These are phyloP conservation scores for Gibbula magus DNA, from an alignment of 2,888 invertebrate genomes.

Conservation along the genomic window DNA sequence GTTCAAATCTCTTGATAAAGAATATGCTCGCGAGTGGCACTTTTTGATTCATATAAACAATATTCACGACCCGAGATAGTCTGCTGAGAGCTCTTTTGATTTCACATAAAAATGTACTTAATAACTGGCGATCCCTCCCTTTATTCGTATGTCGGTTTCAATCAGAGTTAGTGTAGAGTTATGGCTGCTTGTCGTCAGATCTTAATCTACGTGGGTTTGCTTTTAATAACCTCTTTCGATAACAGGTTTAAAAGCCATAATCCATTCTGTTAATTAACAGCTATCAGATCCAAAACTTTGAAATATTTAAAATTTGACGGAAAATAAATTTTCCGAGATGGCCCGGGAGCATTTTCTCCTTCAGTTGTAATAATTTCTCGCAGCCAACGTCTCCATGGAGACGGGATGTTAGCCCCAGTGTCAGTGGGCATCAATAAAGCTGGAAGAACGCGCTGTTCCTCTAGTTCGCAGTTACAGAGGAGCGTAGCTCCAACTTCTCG, in stretches of 20 bases:
- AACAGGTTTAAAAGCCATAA: neutral
- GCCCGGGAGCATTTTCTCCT: neutral
- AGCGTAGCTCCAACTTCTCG: neutral
- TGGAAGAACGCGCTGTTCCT: neutral
- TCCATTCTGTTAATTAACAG: neutral
- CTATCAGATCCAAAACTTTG: neutral
- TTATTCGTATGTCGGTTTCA: no score
- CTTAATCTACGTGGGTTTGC: no score
- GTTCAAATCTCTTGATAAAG: no score
- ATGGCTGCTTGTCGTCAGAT: no score
- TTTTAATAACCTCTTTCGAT: no score
- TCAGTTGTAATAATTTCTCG: neutral
- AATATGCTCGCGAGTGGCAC: no score
- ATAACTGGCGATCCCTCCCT: no score
- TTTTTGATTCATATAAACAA: no score
- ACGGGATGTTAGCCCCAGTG: neutral
- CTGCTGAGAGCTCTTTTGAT: no score
- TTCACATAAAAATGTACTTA: no score
- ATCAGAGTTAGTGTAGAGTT: no score
- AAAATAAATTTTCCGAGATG: neutral
- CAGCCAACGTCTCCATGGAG: constrained; percentile 1
- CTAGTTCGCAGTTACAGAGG: neutral
- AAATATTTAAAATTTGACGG: neutral
- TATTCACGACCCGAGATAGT: no score
- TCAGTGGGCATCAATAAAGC: neutral